These are phyloP conservation scores for Psittacula cyanocephala DNA, from an alignment of 2,113 vertebrate species.

Conservation along the genomic window DNA sequence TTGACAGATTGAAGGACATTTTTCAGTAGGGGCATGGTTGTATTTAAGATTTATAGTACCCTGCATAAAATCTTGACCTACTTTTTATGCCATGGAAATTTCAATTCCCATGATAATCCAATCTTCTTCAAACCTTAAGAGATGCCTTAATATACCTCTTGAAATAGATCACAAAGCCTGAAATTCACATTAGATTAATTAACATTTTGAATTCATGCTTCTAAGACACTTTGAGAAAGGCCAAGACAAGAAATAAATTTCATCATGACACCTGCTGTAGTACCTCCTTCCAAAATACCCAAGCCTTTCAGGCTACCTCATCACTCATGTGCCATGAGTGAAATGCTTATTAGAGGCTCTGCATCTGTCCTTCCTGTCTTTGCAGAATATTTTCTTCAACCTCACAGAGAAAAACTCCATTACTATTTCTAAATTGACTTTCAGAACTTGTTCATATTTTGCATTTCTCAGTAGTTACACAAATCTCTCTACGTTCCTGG, in stretches of 20 bases:
- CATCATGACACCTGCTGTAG: not conserved
- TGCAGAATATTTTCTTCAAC: not conserved
- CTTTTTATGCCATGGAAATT: slow-evolving; percentile 18
- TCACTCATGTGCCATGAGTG: not conserved
- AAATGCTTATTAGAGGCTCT: not conserved
- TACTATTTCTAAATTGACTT: not conserved
- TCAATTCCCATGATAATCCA: not conserved
- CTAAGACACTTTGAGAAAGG: not conserved
- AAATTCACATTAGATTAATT: slow-evolving; percentile 42
- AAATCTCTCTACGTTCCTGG: not conserved
- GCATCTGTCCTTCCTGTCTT: not conserved
- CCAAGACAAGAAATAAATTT: slow-evolving; percentile 19
- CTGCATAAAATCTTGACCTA: not conserved
- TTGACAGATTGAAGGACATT: slow-evolving; percentile 9
- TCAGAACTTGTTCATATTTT: not conserved
- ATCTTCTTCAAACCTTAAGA: slow-evolving; percentile 7
- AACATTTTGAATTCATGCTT: not conserved
- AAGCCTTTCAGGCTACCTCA: not conserved
- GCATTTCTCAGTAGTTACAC: not conserved
- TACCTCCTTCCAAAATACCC: not conserved
- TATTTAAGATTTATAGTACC: not conserved
- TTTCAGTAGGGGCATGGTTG: not conserved
- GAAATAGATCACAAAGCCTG: not conserved
- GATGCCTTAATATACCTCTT: not conserved
- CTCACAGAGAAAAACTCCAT: not conserved